phyloP scores from a whole-genome alignment of 1,140 invertebrate species.

The Oppia nitens region DNA sequence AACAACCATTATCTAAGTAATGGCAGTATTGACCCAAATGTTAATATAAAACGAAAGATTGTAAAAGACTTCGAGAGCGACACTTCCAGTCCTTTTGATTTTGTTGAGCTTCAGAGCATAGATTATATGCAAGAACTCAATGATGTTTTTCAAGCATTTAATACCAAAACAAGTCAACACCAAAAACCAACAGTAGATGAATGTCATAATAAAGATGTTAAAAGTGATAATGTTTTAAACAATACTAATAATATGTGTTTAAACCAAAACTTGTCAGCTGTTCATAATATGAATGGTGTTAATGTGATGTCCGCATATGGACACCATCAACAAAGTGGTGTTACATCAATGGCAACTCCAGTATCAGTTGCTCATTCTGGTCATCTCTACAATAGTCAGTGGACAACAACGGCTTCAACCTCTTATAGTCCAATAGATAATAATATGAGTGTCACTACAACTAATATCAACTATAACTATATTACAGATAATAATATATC shows the following conservation, averaged over 20 bases:
- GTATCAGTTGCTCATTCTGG: no score
- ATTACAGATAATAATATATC: no score
- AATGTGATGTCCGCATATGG: background rate
- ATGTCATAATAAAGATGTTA: no score
- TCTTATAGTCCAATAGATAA: no score
- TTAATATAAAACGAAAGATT: background rate
- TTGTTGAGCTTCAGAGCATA: slow-evolving; percentile 71
- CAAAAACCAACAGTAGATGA: background rate
- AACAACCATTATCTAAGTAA: background rate
- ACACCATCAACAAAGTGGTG: background rate
- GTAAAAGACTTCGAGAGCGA: slow-evolving; percentile 60
- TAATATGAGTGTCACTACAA: background rate
- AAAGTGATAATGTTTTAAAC: background rate
- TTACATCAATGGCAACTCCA: background rate
- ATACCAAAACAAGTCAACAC: background rate
- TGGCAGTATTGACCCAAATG: background rate
- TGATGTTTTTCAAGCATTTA: slow-evolving; percentile 29
- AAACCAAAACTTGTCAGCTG: background rate
- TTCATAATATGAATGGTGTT: background rate
- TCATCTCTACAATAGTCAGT: background rate
- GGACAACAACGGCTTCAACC: background rate
- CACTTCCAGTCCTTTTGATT: slow-evolving; percentile 74
- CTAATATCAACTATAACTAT: background rate
- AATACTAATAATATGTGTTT: background rate
- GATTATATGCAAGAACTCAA: slow-evolving; percentile 73